A percentile compares a stretch with the other conserved stretches of the same genome.
phyloP scores from a whole-genome alignment of 2,113 vertebrate species.

The Atractosteus spatula region DNA sequence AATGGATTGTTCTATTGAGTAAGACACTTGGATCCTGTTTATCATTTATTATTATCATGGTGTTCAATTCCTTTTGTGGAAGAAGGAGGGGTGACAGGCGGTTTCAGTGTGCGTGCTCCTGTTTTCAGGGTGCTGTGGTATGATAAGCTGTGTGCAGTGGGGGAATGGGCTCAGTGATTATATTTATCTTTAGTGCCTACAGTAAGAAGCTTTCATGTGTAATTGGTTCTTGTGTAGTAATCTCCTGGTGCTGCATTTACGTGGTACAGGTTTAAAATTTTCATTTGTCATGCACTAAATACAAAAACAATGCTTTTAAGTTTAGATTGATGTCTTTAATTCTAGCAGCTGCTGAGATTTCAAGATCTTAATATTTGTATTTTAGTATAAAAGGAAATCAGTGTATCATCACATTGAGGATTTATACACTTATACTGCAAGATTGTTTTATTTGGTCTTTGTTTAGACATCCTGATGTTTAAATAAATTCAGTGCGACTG shows the following conservation, averaged over 20 bases:
- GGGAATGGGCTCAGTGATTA: background rate
- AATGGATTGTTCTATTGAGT: too few relatives aligned
- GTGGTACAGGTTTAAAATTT: too few relatives aligned
- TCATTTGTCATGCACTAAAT: too few relatives aligned
- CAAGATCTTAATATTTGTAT: background rate
- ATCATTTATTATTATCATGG: too few relatives aligned
- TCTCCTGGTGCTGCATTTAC: conserved; percentile 1
- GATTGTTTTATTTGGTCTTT: too few relatives aligned
- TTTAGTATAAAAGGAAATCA: background rate
- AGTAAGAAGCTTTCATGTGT: conserved; percentile 34
- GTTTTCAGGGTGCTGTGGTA: background rate
- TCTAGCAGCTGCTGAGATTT: background rate
- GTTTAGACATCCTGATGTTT: too few relatives aligned
- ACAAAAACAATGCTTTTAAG: too few relatives aligned
- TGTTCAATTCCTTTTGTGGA: too few relatives aligned
- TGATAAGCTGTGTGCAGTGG: conserved; percentile 2
- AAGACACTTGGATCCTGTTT: too few relatives aligned
- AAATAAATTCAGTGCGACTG: too few relatives aligned
- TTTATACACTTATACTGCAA: background rate
- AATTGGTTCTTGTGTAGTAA: conserved; percentile 21
- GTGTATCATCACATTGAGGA: background rate
- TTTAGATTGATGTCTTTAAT: too few relatives aligned
- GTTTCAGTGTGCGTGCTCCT: background rate
- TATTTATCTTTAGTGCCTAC: conserved; percentile 16
- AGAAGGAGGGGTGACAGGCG: background rate